Base-by-base conservation (phyloP, 2,113 vertebrate species). In the Malurus alboscapulatus region DNA sequence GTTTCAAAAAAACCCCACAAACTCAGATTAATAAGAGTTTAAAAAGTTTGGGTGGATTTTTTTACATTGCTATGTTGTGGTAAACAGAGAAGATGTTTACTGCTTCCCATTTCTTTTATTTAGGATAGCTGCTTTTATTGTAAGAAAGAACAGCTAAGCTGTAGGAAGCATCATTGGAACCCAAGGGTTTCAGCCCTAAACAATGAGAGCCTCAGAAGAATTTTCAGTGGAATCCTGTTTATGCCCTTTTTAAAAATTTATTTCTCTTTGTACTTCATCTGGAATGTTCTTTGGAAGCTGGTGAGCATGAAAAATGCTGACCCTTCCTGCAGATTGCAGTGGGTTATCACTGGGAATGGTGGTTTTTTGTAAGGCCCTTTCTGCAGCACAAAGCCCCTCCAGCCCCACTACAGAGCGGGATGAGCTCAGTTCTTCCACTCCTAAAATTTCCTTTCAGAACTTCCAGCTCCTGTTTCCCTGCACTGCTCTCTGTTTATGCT, bases 361-460 rank as follows among this genome's bases (percentile, higher is more conserved):
- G 11, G 21, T 45, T 58, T 50, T 62, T 65, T 73, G 66, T 58
- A 7, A 54, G 79, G 63, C 50, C 62, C 7, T 48, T 84, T 44
- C 63, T 54, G 45, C 83, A 84, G 57, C 22, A 74, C 63, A 65
- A 29, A 84, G 76, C 69, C 75, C 79, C 72, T 81, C 40, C 68
- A 86, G 40, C 80, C 51, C 87, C 38, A 62, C 66, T 57, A 13
- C 19, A 2, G 74, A 58, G 69, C 29, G 3, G 29, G 20, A 27
- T 77, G 88, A 94, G 91, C 88, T 96, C 80, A 78, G 36, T 88
- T 90, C 92, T 88, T 94, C 80, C 65, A 29, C 67, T 76, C 78
- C 30, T 18, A 16, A 83, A 32, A 63, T 57, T 82, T 81, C 93
- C 57, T 68, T 89, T 84, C 78, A 82, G 54, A 19, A 32, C 26